Conservation (phyloP, 2,888 invertebrate genomes). For the Netelia melanura region DNA sequence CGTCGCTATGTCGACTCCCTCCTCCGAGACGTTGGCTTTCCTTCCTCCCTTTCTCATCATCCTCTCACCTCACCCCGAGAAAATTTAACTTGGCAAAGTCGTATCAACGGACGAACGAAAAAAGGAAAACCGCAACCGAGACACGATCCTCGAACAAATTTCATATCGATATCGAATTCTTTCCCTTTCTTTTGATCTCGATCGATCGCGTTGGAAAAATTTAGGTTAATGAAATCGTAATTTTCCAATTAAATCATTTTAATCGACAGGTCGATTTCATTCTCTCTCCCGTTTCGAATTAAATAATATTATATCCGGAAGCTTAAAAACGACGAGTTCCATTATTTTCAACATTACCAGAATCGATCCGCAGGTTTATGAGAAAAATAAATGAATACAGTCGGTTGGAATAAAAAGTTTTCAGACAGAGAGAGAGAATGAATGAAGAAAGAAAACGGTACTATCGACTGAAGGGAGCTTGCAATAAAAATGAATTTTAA, state of each 20-base stretch:
- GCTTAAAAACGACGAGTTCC: no score
- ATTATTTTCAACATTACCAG: no score
- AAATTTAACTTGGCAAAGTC: conserved; percentile 19
- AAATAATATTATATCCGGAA: not conserved
- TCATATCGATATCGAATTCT: not conserved
- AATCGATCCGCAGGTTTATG: no score
- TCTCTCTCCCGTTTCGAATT: not conserved
- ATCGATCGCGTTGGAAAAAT: not conserved
- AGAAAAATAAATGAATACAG: no score
- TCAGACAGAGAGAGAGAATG: not conserved
- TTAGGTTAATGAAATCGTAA: not conserved
- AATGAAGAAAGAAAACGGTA: not conserved
- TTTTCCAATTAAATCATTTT: not conserved
- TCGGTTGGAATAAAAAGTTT: not conserved
- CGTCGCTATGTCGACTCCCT: conserved; percentile 7
- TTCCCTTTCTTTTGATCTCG: not conserved
- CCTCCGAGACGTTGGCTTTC: not conserved
- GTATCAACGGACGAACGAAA: conserved; percentile 6
- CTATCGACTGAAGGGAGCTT: not conserved
- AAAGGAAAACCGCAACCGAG: not conserved
- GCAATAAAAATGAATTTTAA: not conserved
- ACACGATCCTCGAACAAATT: not conserved
- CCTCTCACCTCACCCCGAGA: not conserved
- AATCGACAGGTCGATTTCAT: not conserved
- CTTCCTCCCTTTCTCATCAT: conserved; percentile 1